A percentile compares a stretch with the other conserved stretches of the same genome.
phyloP scores from a whole-genome alignment of 2,888 invertebrate genomes.

The Xestoiulus laeticollis region DNA sequence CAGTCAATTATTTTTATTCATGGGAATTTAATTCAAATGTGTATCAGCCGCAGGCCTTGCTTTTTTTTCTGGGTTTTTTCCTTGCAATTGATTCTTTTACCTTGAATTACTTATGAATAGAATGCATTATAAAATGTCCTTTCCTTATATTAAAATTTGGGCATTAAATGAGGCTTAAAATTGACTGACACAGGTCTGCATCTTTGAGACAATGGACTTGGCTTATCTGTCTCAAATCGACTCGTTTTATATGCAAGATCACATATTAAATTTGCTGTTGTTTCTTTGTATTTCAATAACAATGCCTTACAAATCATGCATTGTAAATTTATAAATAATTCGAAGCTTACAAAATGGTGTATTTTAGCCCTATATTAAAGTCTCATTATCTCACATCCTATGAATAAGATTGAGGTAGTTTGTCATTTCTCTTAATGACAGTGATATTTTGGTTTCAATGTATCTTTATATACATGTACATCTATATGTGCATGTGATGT shows the following conservation, averaged over 20 bases:
- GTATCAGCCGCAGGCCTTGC: not conserved
- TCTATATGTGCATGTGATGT: no score
- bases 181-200: no score
- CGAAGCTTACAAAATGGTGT: no score
- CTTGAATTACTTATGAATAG: not conserved
- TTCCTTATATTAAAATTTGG: not conserved
- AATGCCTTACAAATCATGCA: not conserved
- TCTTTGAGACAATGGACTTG: not conserved
- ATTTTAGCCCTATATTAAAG: no score
- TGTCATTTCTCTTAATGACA: no score
- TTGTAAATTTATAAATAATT: no score
- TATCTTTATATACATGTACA: no score
- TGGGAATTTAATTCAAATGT: slow-evolving; percentile 34
- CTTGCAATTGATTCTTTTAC: not conserved
- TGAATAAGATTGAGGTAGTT: no score
- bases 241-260: not conserved
- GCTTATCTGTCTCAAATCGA: not conserved
- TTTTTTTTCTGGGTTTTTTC: not conserved
- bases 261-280: not conserved
- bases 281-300: not conserved
- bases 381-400: no score
- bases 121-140: not conserved
- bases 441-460: no score
- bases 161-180: no score
- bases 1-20: not conserved